Percentiles rank a stretch among this genome's conserved stretches.
Evolutionary conservation across 2,888 invertebrate genomes (phyloP).

Genomic region (Willowsia nigromaculata): DNA sequence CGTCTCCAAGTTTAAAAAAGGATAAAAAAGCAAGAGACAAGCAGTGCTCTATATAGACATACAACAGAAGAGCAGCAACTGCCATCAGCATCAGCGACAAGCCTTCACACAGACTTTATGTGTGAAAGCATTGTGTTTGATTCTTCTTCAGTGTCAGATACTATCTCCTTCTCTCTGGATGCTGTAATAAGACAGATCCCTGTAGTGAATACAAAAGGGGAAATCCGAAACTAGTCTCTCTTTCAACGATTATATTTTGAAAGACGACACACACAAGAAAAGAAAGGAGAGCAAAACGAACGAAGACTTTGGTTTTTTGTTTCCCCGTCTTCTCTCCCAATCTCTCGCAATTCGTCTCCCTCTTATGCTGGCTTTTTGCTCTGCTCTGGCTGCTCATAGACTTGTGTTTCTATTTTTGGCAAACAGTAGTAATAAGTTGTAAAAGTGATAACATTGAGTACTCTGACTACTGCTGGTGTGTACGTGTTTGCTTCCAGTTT

Average conservation of each 20-base stretch:
- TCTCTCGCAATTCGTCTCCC: neutral
- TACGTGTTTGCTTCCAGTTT: neutral
- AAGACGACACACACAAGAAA: constrained; percentile 1
- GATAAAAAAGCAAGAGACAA: too few relatives aligned
- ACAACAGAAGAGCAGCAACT: neutral
- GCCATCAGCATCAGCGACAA: neutral
- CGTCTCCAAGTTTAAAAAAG: neutral
- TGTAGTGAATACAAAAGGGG: constrained; percentile 57
- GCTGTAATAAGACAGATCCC: constrained; percentile 52
- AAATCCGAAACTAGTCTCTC: constrained; percentile 54
- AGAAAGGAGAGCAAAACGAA: neutral
- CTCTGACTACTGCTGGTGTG: too few relatives aligned
- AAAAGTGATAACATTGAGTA: neutral
- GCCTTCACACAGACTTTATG: neutral
- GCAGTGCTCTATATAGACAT: too few relatives aligned
- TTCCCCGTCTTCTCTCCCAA: neutral
- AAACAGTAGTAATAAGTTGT: neutral
- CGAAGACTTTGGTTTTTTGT: neutral
- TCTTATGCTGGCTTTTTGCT: neutral
- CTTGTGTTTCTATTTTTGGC: neutral
- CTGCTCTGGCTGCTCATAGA: neutral
- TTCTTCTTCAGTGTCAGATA: constrained; percentile 49
- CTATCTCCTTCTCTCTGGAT: constrained; percentile 48
- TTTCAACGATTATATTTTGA: constrained; percentile 56
- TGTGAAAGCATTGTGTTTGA: constrained; percentile 43